Percentiles rank a stretch among this genome's conserved stretches.
phyloP scores from a whole-genome alignment of 2,888 invertebrate species.

The Melieria crassipennis region DNA sequence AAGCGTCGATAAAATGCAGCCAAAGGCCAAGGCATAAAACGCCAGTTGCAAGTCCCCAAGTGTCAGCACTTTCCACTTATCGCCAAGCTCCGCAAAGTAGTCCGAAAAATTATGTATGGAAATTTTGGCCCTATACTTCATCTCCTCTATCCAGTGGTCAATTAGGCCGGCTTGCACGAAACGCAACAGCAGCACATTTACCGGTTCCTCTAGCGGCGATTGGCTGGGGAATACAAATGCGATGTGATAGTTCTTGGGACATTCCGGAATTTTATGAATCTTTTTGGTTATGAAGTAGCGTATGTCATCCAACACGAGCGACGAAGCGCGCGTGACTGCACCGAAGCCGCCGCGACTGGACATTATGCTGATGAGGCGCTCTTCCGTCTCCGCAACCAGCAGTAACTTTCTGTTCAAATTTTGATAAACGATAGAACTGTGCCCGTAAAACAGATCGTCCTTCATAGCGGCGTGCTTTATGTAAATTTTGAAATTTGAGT shows the following conservation, averaged over 20 bases:
- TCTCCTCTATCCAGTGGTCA: slow-evolving; percentile 59
- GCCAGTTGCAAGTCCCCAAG: slow-evolving; percentile 61
- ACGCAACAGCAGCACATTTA: slow-evolving; percentile 56
- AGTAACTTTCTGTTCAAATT: slow-evolving; percentile 56
- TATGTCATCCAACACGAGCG: slow-evolving; percentile 55
- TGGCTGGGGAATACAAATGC: slow-evolving; percentile 58
- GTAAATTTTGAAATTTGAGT: slow-evolving; percentile 56
- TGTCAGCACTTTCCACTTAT: slow-evolving; percentile 58
- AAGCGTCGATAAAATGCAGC: slow-evolving; percentile 48
- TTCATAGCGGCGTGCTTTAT: slow-evolving; percentile 63
- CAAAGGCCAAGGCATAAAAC: slow-evolving; percentile 59
- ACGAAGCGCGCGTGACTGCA: slow-evolving; percentile 57
- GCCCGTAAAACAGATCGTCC: slow-evolving; percentile 62
- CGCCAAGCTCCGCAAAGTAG: slow-evolving; percentile 46
- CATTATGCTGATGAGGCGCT: slow-evolving; percentile 53
- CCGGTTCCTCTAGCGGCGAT: slow-evolving; percentile 55
- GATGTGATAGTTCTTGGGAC: slow-evolving; percentile 63
- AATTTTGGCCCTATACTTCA: slow-evolving; percentile 54
- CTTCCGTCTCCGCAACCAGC: slow-evolving; percentile 51
- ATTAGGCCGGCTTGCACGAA: slow-evolving; percentile 60
- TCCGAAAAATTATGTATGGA: slow-evolving; percentile 50
- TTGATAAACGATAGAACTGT: slow-evolving; percentile 56
- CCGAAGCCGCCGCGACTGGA: slow-evolving; percentile 53
- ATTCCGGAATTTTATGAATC: slow-evolving; percentile 62
- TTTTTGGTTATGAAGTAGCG: slow-evolving; percentile 55